Evolutionary conservation across 92 coral and sea anemone genomes (phyloP), one percentile per base, ranked within the genome.

Genomic region (Paramuricea clavata): DNA sequence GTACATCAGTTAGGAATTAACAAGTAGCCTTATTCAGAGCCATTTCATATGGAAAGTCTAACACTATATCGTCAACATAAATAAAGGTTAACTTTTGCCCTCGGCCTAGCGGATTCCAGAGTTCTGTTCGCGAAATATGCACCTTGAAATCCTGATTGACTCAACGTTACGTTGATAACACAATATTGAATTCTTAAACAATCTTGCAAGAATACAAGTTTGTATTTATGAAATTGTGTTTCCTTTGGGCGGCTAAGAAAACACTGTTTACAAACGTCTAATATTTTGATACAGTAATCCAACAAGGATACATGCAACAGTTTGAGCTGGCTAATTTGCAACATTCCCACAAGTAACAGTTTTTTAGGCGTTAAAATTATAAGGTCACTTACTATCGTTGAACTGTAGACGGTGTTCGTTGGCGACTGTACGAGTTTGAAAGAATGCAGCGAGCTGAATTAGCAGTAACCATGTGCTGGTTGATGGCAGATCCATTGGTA

Each of bases 381-480:
- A 32, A 23, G 47, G 68, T 76, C 68, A 49, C 82, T 76, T 76
- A 76, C 82, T 17, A 49, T 49, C 23, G 22, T 30, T 26, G 26
- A 23, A 25, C 10, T 49, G 57, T 47, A 47, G 0, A 15, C 28
- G 31, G 62, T 76, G 21, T 33, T 61, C 82, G 9, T 30, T 28
- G 35, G 54, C 62, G 19, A 76, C n/a, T 31, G 35, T 54, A 16
- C 17, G 47, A 12, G 67, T 56, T 50, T 68, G 27, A 6, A 49
- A 1, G 26, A 30, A 76, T 9, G 33, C 43, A 47, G 68, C 9
- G 67, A 76, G 49, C 12, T 76, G 82, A 36, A 76, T 9, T 6
- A 76, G 44, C 1, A 30, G 13, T 15, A 76, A 60, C 82, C 82
- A 76, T 30, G 35, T 65, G 72, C n/a, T 30, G 32, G 39, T 27